These are phyloP conservation scores for Porites lutea DNA, from an alignment of 64 coral and sea anemone species.

Conservation along the genomic window DNA sequence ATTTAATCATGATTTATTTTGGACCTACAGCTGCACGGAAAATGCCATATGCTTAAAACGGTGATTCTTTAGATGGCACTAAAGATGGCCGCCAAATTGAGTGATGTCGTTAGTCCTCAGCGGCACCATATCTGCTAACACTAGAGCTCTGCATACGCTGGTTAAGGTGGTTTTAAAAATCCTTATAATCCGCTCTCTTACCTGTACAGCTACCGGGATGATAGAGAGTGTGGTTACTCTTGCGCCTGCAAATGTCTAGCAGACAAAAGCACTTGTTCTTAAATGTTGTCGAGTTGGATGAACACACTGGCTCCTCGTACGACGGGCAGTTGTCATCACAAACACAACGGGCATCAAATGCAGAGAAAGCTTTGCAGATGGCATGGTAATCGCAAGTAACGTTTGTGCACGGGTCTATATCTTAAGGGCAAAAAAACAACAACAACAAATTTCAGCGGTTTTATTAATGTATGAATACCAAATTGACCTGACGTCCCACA, in stretches of 20 bases:
- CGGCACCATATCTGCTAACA: too few species aligned
- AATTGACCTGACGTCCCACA: too few species aligned
- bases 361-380: slow-evolving; percentile 61
- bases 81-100: too few species aligned
- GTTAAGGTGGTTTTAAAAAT: too few species aligned
- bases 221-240: slow-evolving; percentile 57
- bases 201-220: slow-evolving; percentile 80
- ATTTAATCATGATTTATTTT: too few species aligned
- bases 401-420: slow-evolving; percentile 78
- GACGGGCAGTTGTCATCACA: slow-evolving; percentile 69
- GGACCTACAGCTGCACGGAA: too few species aligned
- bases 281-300: slow-evolving; percentile 62
- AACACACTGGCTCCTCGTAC: slow-evolving; percentile 74
- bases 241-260: slow-evolving; percentile 31
- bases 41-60: too few species aligned
- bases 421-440: slow-evolving; percentile 4
- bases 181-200: neutral
- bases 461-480: too few species aligned
- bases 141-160: too few species aligned
- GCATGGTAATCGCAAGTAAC: slow-evolving; percentile 61
- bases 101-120: too few species aligned
- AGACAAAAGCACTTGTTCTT: slow-evolving; percentile 67
- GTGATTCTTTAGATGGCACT: too few species aligned
- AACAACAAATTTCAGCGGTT: too few species aligned
- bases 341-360: slow-evolving; percentile 71